Percentiles rank a stretch among this genome's conserved stretches.
phyloP scores from a whole-genome alignment of 2,797 vertebrate genomes.

The Florisuga fusca region DNA sequence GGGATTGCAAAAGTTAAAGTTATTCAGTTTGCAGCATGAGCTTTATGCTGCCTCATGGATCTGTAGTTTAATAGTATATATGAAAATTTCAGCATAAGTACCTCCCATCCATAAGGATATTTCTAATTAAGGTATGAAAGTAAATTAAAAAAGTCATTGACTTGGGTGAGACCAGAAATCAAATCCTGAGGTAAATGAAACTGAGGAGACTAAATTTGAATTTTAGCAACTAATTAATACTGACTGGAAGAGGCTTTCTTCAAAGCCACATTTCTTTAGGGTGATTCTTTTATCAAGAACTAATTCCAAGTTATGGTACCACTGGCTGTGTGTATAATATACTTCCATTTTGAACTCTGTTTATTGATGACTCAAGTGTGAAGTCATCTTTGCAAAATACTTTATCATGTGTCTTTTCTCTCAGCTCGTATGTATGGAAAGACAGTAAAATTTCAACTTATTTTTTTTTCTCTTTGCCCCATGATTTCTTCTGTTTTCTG shows the following conservation, averaged over 20 bases:
- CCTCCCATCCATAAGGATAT: neutral
- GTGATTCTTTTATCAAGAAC: neutral
- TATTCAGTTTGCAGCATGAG: neutral
- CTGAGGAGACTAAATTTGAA: neutral
- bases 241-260: neutral
- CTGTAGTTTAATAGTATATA: neutral
- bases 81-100: neutral
- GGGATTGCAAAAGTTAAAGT: neutral
- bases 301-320: neutral
- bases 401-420: neutral
- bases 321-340: neutral
- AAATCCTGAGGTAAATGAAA: neutral
- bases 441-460: neutral
- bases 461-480: neutral
- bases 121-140: neutral
- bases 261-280: neutral
- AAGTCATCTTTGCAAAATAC: neutral
- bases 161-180: neutral
- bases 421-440: neutral
- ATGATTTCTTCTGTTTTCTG: neutral
- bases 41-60: neutral
- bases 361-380: neutral
- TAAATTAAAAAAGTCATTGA: neutral
- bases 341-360: neutral
- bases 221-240: neutral